Base-by-base conservation (phyloP, 2,888 invertebrate genomes). In the Agrochola circellaris region DNA sequence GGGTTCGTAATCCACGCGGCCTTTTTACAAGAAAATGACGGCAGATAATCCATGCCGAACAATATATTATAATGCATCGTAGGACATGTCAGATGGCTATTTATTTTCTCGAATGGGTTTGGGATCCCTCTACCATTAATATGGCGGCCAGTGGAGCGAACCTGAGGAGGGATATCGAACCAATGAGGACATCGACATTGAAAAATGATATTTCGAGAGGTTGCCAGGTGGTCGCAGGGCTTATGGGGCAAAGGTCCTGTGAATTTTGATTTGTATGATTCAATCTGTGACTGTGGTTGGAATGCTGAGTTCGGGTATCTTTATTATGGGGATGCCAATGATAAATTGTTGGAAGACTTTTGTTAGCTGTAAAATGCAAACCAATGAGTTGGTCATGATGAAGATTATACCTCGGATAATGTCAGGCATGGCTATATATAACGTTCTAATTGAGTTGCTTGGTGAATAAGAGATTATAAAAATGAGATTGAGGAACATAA, bases 61-160 rank as follows among this genome's bases (percentile, higher is more conserved):
- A 91, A 94, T 95, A 95, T 94, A 95, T 96, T 94, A 95, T 92
- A 94, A 96, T 96, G 95, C 95, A 94, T 93, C 94, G 93, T 81
- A 90, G 93, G 93, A 95, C 93, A 93, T 90, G 95, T 95, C 95
- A 92, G 90, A 90, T 90, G 92, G 93, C 95, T 95, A 95, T 95
- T 95, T 95, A 95, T 95, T 94, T 93, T 90, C 93, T 89, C 90
- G 91, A 93, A 93, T 93, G 93, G 93, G 93, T 91, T 92, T 91
- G 89, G 91, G 85, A 80, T 92, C 91, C 91, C 83, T 76, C 82
- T 69, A 91, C 93, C 95, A 96, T 96, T 96, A 95, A 96, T 96
- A 95, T 94, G 93, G 93, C 90, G 93, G 92, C 91, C 95, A 94
- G 91, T 90, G 89, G 93, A 94, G 91, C 96, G 95, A 67, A 72